Evolutionary conservation across 2,797 vertebrate species (phyloP).

Genomic region (Gobionotothen gibberifrons): DNA sequence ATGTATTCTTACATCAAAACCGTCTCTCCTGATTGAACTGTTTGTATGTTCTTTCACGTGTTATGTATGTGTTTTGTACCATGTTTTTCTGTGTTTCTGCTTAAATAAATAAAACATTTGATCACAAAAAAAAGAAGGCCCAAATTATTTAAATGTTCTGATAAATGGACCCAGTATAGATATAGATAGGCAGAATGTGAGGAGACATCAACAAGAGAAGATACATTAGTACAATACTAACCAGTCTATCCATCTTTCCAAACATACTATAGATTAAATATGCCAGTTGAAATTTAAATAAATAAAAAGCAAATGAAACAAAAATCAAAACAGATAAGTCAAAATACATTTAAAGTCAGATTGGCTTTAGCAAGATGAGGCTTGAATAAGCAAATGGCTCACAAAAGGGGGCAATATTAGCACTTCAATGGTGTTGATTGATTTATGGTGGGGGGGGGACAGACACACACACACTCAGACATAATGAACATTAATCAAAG

Average conservation of each 20-base stretch:
- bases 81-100: too few relatives aligned
- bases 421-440: conserved; percentile 79
- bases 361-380: conserved; percentile 60
- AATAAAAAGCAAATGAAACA: conserved; percentile 27
- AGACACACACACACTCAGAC: conserved; percentile 28
- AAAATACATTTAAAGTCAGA: conserved; percentile 58
- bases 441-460: conserved; percentile 51
- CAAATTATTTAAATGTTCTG: too few relatives aligned
- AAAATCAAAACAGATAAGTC: conserved; percentile 46
- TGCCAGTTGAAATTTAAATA: conserved; percentile 22
- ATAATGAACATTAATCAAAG: conserved; percentile 76
- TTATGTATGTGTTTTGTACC: too few relatives aligned
- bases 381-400: conserved; percentile 64
- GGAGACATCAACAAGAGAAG: not conserved
- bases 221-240: not conserved
- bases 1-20: too few relatives aligned
- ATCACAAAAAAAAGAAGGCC: too few relatives aligned
- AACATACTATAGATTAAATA: conserved; percentile 1
- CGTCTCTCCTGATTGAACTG: too few relatives aligned
- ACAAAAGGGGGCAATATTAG: conserved; percentile 65
- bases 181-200: not conserved
- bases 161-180: too few relatives aligned
- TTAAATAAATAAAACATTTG: too few relatives aligned
- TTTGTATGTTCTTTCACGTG: too few relatives aligned
- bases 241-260: not conserved